These are phyloP conservation scores for Leucosticte australis DNA, from an alignment of 2,113 vertebrate genomes.

Conservation along the genomic window DNA sequence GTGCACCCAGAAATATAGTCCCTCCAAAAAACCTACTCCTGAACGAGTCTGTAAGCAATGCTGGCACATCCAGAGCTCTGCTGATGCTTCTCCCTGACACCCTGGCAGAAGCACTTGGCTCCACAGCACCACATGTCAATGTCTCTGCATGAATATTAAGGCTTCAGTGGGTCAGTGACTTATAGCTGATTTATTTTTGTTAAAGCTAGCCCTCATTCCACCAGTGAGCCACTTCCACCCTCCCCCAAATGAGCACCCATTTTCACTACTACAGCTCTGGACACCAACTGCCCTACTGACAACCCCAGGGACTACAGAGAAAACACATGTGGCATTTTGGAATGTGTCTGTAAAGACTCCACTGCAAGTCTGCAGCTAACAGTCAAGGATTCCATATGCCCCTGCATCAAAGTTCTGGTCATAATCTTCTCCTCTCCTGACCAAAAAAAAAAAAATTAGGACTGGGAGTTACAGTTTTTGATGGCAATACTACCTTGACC, in stretches of 20 bases:
- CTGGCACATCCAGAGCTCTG: not conserved
- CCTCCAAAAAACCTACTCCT: not conserved
- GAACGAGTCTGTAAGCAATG: not conserved
- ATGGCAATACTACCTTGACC: not conserved
- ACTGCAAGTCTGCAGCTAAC: not conserved
- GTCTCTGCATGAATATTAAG: not conserved
- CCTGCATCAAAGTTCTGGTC: not conserved
- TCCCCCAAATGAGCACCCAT: not conserved
- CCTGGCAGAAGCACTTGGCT: not conserved
- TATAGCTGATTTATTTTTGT: not conserved
- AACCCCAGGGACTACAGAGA: not conserved
- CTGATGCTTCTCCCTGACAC: not conserved
- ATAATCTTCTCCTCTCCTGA: not conserved
- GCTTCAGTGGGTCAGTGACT: not conserved
- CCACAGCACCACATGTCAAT: not conserved
- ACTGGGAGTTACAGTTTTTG: not conserved
- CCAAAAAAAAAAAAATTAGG: not conserved
- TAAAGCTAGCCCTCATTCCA: not conserved
- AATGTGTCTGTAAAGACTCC: not conserved
- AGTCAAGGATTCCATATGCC: not conserved
- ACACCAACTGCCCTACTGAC: not conserved
- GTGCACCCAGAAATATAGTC: no score
- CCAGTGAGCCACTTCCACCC: not conserved
- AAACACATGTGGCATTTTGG: not conserved
- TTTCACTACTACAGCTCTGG: not conserved